Conservation (phyloP, 2,113 vertebrate species). For the Mustela lutreola region DNA sequence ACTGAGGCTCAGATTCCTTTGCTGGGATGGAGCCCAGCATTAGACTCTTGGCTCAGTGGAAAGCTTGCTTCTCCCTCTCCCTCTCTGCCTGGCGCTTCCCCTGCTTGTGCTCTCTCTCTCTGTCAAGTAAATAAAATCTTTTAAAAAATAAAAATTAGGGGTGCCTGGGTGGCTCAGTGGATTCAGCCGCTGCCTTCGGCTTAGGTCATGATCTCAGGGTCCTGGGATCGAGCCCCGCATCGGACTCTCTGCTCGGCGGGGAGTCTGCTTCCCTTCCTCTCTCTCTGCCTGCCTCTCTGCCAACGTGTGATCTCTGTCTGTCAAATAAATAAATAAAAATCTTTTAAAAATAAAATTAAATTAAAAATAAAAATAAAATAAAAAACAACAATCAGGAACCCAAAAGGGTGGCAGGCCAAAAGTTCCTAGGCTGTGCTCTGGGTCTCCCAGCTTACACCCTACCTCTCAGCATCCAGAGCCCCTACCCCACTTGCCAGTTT, state of each 20-base stretch:
- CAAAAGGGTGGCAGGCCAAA: neutral
- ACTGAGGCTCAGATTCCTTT: neutral
- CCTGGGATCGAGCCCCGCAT: no score
- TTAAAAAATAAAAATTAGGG: no score
- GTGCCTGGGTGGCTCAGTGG: no score
- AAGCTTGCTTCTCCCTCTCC: neutral
- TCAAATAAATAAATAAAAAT: neutral
- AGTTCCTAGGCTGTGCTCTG: neutral
- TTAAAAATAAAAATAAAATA: no score
- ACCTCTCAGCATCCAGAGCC: neutral
- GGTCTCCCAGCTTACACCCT: neutral
- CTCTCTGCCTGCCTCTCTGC: no score
- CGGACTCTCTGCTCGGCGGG: no score
- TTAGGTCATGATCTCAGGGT: no score
- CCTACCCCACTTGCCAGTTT: neutral
- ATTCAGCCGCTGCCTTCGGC: no score
- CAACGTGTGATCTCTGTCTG: no score
- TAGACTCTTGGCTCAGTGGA: no score
- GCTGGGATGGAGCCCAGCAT: neutral
- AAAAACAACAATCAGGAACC: constrained; percentile 38
- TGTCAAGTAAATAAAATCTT: neutral
- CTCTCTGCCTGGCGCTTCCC: neutral
- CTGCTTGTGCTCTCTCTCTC: neutral
- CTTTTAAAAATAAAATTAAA: no score
- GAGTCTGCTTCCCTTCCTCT: no score